Conservation (phyloP, 1,140 invertebrate species). For the Drosophila kurseongensis region DNA sequence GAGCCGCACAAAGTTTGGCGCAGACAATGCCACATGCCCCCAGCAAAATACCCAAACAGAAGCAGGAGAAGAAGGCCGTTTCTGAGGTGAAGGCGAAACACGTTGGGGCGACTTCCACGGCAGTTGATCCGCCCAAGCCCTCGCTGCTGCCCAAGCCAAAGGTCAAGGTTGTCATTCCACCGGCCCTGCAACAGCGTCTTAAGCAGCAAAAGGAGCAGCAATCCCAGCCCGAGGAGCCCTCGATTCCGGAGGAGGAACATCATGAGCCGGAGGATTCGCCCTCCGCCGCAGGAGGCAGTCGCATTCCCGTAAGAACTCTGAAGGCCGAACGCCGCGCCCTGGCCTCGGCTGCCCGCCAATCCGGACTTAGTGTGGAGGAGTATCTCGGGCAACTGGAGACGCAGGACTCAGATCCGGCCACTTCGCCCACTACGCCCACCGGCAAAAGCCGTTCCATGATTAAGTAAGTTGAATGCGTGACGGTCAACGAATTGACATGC, state of each 20-base stretch:
- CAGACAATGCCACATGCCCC: conserved; percentile 50
- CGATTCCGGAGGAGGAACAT: conserved; percentile 53
- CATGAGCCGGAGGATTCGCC: conserved; percentile 27
- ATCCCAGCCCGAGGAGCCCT: conserved; percentile 47
- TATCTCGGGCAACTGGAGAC: conserved; percentile 53
- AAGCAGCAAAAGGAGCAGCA: conserved; percentile 55
- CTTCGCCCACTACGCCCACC: conserved; percentile 48
- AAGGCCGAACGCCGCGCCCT: conserved; percentile 80
- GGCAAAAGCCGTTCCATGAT: conserved; percentile 90
- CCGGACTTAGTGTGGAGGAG: conserved; percentile 60
- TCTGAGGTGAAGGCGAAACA: conserved; percentile 14
- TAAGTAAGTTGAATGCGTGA: conserved; percentile 79
- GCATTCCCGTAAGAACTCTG: conserved; percentile 82
- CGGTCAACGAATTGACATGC: conserved; percentile 66
- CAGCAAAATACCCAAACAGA: conserved; percentile 72
- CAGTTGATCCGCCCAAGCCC: conserved; percentile 65
- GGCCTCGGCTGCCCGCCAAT: conserved; percentile 65
- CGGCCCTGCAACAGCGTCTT: conserved; percentile 74
- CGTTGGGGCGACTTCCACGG: conserved; percentile 30
- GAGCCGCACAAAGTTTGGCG: conserved; percentile 71
- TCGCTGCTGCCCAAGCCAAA: conserved; percentile 83
- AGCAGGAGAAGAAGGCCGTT: conserved; percentile 14
- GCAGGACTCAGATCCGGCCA: conserved; percentile 16
- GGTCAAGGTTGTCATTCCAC: conserved; percentile 82
- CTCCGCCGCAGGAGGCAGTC: conserved; percentile 57